Conservation (phyloP, 1,140 invertebrate genomes). For the Littorina saxatilis region DNA sequence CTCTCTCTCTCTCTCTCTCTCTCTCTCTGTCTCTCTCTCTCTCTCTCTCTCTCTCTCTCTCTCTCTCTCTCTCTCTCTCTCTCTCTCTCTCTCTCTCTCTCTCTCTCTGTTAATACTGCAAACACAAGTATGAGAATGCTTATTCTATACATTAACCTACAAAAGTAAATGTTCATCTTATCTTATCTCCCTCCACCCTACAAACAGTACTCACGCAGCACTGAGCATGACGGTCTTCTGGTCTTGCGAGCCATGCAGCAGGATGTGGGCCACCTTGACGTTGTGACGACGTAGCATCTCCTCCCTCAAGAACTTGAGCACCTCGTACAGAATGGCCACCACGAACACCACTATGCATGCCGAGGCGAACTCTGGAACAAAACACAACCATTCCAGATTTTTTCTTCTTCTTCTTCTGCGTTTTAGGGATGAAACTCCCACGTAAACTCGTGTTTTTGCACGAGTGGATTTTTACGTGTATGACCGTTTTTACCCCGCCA, state of each 20-base stretch:
- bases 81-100: background rate
- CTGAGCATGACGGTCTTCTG: background rate
- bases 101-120: background rate
- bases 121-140: too few relatives aligned
- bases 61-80: background rate
- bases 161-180: too few relatives aligned
- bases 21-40: too few relatives aligned
- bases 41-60: background rate
- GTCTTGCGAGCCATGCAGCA: background rate
- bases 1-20: too few relatives aligned
- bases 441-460: too few relatives aligned
- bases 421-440: too few relatives aligned
- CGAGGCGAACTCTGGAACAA: background rate
- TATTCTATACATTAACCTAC: too few relatives aligned
- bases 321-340: slow-evolving; percentile 5
- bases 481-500: too few relatives aligned
- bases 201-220: background rate
- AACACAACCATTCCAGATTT: too few relatives aligned
- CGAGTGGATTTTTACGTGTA: too few relatives aligned
- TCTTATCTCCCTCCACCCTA: background rate
- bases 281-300: background rate
- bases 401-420: too few relatives aligned
- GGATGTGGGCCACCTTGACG: background rate
- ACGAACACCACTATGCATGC: background rate
- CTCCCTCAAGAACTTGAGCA: background rate